Conservation (phyloP, 2,797 vertebrate genomes). For the Agapornis canus region DNA sequence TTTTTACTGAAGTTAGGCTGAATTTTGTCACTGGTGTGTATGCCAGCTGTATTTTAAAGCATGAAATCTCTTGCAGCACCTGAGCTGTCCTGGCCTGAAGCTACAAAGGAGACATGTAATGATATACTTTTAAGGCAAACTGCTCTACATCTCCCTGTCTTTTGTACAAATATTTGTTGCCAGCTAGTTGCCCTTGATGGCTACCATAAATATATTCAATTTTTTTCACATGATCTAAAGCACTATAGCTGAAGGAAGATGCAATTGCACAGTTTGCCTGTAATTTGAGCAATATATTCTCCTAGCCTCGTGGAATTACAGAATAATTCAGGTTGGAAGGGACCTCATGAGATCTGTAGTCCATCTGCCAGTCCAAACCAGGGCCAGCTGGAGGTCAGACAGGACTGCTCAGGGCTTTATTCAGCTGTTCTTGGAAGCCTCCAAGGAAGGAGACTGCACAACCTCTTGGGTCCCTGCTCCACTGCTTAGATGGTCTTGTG, state of each 20-base stretch:
- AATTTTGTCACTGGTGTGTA: not conserved
- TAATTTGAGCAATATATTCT: constrained; percentile 8
- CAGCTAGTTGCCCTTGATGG: not conserved
- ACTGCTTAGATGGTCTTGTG: accelerated
- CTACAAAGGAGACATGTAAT: not conserved
- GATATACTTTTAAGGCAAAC: not conserved
- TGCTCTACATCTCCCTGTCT: not conserved
- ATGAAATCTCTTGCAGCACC: constrained; percentile 3
- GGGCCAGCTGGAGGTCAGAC: not conserved
- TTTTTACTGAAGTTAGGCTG: not conserved
- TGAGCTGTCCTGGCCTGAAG: constrained; percentile 4
- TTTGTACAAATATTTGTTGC: not conserved
- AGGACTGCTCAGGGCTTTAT: not conserved
- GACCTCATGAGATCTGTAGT: not conserved
- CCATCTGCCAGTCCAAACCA: not conserved
- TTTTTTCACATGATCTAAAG: not conserved
- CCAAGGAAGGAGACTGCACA: not conserved
- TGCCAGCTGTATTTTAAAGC: not conserved
- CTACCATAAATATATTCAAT: not conserved
- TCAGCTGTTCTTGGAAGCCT: not conserved
- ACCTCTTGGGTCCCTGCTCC: not conserved
- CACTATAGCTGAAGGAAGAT: not conserved
- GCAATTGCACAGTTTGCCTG: not conserved
- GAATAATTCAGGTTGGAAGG: not conserved
- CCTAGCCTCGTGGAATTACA: not conserved